A percentile compares a stretch with the other conserved stretches of the same genome.
Evolutionary conservation across 2,888 invertebrate genomes (phyloP).

Genomic region (Eupithecia pulchellata): DNA sequence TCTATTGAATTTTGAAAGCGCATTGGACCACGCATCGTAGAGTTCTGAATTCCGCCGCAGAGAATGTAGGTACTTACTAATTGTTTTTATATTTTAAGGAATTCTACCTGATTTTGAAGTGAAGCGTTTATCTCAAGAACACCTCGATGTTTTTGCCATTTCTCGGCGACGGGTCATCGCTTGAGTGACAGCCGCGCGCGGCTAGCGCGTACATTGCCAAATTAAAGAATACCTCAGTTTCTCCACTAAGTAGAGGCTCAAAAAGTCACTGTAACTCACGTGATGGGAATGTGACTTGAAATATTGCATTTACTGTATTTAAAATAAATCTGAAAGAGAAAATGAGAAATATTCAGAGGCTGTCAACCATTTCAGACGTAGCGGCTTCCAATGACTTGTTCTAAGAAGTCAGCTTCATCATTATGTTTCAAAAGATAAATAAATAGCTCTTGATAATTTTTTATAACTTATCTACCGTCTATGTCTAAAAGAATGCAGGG

Average conservation of each 20-base stretch:
- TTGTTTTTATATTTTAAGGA: neutral
- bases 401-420: conserved; percentile 25
- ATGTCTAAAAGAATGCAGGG: neutral
- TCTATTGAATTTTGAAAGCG: neutral
- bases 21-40: neutral
- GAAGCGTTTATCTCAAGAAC: conserved; percentile 15
- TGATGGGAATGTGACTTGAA: conserved; percentile 57
- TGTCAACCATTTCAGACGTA: conserved; percentile 49
- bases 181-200: conserved; percentile 65
- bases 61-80: neutral
- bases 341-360: conserved; percentile 54
- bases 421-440: neutral
- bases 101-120: conserved; percentile 7
- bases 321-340: conserved; percentile 11
- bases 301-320: conserved; percentile 53
- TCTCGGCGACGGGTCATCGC: conserved; percentile 63
- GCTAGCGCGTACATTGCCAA: conserved; percentile 62
- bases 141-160: conserved; percentile 24
- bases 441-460: neutral
- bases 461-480: neutral
- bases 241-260: conserved; percentile 63
- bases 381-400: conserved; percentile 52
- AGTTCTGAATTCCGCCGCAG: neutral
- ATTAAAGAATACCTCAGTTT: conserved; percentile 66
- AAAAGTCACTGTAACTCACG: conserved; percentile 57